Evolutionary conservation across 2,113 vertebrate genomes (phyloP).

Genomic region (human): DNA sequence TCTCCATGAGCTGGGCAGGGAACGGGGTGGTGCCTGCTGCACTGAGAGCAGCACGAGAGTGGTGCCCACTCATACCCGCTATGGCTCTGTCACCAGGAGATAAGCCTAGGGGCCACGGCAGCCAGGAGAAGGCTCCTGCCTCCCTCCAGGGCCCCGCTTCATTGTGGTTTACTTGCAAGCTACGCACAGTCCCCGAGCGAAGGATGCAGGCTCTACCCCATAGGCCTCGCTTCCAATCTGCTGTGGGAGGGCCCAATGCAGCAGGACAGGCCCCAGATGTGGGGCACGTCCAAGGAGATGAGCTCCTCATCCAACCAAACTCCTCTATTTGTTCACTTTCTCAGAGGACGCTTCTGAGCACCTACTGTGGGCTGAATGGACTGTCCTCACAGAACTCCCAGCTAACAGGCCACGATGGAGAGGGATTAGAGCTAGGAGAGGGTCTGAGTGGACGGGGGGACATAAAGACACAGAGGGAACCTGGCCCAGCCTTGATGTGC

Average conservation of each 20-base stretch:
- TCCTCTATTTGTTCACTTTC: neutral
- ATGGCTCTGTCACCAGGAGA: neutral
- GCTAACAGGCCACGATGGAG: neutral
- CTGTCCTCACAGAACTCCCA: neutral
- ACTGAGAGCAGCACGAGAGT: neutral
- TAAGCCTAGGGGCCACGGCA: neutral
- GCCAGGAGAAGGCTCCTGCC: constrained; percentile 7
- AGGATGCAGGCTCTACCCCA: neutral
- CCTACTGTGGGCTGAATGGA: neutral
- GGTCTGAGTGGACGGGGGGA: neutral
- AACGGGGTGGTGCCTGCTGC: neutral
- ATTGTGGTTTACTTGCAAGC: no score
- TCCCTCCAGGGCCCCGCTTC: neutral
- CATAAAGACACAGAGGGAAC: neutral
- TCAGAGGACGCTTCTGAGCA: neutral
- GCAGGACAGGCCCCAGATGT: neutral
- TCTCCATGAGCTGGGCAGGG: neutral
- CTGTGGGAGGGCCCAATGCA: neutral
- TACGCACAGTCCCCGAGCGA: neutral
- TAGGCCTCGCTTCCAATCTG: neutral
- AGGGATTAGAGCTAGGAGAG: neutral
- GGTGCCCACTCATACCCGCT: neutral
- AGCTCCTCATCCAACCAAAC: neutral
- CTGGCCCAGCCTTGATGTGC: neutral
- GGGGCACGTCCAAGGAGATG: neutral